phyloP scores from a whole-genome alignment of 2,888 invertebrate species.

The Cryptocheilus praepositus region DNA sequence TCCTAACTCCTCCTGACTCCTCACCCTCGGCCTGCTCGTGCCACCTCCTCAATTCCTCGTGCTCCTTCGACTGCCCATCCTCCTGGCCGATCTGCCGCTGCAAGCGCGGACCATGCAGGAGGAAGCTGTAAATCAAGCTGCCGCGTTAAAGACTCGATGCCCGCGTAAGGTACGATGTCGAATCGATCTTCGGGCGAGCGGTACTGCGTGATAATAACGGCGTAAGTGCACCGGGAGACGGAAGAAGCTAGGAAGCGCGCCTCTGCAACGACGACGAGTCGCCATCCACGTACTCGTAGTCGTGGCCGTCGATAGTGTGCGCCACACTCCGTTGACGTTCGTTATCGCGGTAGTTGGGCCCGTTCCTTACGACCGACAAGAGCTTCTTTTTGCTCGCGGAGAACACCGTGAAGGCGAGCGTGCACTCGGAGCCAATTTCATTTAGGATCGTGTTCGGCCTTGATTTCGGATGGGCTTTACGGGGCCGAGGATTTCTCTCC shows the following conservation, averaged over 20 bases:
- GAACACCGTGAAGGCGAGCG: not conserved
- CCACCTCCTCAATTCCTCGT: no score
- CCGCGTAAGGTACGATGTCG: constrained; percentile 13
- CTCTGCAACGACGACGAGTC: not conserved
- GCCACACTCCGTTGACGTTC: no score
- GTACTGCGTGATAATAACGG: constrained; percentile 2
- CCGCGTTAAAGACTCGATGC: constrained; percentile 41
- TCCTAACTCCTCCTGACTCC: not conserved
- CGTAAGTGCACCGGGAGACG: constrained; percentile 10
- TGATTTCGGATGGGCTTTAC: not conserved
- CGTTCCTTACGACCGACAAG: not conserved
- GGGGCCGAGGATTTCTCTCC: not conserved
- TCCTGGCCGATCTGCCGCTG: constrained; percentile 12
- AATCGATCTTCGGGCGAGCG: constrained; percentile 25
- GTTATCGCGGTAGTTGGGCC: no score
- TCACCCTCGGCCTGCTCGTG: not conserved
- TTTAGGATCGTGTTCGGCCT: constrained; percentile 2
- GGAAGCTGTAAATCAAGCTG: constrained; percentile 52
- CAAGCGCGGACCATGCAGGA: constrained; percentile 37
- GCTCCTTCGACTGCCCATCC: no score
- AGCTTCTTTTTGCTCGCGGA: not conserved
- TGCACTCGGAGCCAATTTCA: not conserved
- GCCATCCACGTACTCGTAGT: not conserved
- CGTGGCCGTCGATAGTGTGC: no score
- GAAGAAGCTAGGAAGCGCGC: not conserved